Evolutionary conservation across 2,113 vertebrate genomes (phyloP).

Genomic region (Rhinolophus ferrumequinum): DNA sequence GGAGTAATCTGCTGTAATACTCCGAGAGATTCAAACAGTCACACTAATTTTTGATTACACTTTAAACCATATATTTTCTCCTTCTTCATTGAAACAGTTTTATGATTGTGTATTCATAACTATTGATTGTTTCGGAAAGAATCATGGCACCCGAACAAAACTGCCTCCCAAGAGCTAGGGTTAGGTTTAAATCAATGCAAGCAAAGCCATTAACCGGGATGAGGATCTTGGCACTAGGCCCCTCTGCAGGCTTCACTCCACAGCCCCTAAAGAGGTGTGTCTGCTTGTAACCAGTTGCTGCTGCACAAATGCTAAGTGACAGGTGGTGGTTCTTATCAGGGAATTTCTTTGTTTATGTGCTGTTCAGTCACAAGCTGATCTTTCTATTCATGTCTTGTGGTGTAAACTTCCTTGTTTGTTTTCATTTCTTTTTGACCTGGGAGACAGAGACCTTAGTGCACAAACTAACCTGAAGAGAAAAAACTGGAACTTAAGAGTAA

Average conservation of each 20-base stretch:
- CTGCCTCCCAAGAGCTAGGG: slow-evolving; percentile 37
- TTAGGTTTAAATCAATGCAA: slow-evolving; percentile 80
- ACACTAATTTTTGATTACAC: slow-evolving; percentile 78
- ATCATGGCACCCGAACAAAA: slow-evolving; percentile 63
- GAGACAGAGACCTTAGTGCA: slow-evolving; percentile 52
- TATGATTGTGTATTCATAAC: slow-evolving; percentile 73
- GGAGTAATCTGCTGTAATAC: slow-evolving; percentile 70
- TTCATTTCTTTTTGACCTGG: slow-evolving; percentile 79
- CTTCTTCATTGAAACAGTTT: slow-evolving; percentile 72
- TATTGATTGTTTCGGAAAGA: slow-evolving; percentile 67
- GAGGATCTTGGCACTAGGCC: slow-evolving; percentile 65
- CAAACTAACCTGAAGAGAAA: slow-evolving; percentile 42
- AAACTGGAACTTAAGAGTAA: slow-evolving; percentile 56
- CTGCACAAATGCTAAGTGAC: slow-evolving; percentile 76
- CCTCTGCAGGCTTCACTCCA: slow-evolving; percentile 58
- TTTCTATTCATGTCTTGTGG: slow-evolving; percentile 79
- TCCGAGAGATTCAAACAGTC: slow-evolving; percentile 72
- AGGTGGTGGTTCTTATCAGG: slow-evolving; percentile 78
- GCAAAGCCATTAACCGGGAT: slow-evolving; percentile 60
- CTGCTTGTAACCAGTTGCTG: slow-evolving; percentile 75
- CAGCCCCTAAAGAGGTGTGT: slow-evolving; percentile 65
- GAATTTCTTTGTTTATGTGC: slow-evolving; percentile 80
- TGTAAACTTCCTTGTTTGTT: slow-evolving; percentile 85
- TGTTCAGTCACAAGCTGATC: slow-evolving; percentile 79
- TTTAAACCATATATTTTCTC: slow-evolving; percentile 65